phyloP scores from a whole-genome alignment of 2,113 vertebrate species.

The Odocoileus hemionus region DNA sequence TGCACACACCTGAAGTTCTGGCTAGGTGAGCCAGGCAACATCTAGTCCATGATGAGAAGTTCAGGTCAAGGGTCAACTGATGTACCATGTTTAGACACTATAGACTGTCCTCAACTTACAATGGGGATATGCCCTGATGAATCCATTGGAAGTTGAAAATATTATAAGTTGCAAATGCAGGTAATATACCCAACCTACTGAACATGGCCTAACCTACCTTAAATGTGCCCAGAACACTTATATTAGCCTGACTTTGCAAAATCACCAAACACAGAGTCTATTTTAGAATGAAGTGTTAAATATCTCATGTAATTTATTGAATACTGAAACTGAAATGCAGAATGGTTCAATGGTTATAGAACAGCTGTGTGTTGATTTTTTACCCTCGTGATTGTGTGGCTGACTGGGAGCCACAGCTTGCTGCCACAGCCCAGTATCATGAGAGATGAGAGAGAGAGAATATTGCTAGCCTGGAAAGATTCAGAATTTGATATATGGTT shows the following conservation, averaged over 20 bases:
- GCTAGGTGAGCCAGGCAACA: neutral
- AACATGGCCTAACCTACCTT: neutral
- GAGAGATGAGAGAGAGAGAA: neutral
- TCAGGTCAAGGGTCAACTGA: neutral
- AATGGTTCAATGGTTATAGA: neutral
- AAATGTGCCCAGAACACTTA: neutral
- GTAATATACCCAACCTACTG: neutral
- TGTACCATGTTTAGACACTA: neutral
- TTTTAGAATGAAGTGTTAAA: neutral
- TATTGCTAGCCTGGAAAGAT: neutral
- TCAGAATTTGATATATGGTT: neutral
- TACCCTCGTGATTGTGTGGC: neutral
- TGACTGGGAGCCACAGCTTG: neutral
- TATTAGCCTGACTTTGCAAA: neutral
- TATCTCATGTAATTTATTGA: neutral
- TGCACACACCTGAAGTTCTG: too few species aligned
- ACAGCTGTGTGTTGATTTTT: neutral
- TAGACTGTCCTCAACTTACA: neutral
- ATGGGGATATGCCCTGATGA: neutral
- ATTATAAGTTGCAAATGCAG: neutral
- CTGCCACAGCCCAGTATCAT: neutral
- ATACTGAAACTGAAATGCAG: neutral
- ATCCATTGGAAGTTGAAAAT: neutral
- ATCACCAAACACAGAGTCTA: neutral
- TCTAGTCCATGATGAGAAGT: neutral